Conservation (phyloP, 1,140 invertebrate genomes). For the Aphelenchoides fujianensis region DNA sequence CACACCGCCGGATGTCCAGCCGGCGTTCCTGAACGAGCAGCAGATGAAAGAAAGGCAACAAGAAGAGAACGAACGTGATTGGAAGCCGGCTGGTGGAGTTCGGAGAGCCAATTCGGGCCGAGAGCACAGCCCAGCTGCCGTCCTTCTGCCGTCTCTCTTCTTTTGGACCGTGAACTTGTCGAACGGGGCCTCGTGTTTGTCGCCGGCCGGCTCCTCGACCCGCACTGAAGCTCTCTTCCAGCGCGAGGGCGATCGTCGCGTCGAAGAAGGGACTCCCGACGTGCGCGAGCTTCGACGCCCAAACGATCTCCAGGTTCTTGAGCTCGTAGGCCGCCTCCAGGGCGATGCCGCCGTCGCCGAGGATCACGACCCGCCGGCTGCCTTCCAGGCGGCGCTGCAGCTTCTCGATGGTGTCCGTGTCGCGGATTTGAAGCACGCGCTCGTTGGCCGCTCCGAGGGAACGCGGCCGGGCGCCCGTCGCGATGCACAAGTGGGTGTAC, state of each 20-base stretch:
- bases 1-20: slow-evolving; percentile 17
- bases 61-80: slow-evolving; percentile 1
- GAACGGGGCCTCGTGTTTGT: neutral
- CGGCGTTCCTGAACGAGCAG: neutral
- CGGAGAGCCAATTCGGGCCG: slow-evolving; percentile 44
- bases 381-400: slow-evolving; percentile 3
- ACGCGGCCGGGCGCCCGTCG: slow-evolving; percentile 23
- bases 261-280: slow-evolving; percentile 24
- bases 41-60: neutral
- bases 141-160: neutral
- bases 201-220: neutral
- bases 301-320: slow-evolving; percentile 16
- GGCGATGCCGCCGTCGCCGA: slow-evolving; percentile 27
- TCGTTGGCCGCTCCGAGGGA: slow-evolving; percentile 1
- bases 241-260: neutral
- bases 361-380: slow-evolving; percentile 1
- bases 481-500: slow-evolving; percentile 15
- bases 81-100: slow-evolving; percentile 18
- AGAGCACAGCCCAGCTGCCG: slow-evolving; percentile 30
- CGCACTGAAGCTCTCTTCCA: neutral
- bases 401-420: slow-evolving; percentile 27
- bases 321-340: slow-evolving; percentile 29
- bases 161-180: slow-evolving; percentile 19
- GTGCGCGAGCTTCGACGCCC: slow-evolving; percentile 4
- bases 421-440: slow-evolving; percentile 11